Base-by-base conservation (phyloP, 2,113 vertebrate species). In the Ellobius talpinus region DNA sequence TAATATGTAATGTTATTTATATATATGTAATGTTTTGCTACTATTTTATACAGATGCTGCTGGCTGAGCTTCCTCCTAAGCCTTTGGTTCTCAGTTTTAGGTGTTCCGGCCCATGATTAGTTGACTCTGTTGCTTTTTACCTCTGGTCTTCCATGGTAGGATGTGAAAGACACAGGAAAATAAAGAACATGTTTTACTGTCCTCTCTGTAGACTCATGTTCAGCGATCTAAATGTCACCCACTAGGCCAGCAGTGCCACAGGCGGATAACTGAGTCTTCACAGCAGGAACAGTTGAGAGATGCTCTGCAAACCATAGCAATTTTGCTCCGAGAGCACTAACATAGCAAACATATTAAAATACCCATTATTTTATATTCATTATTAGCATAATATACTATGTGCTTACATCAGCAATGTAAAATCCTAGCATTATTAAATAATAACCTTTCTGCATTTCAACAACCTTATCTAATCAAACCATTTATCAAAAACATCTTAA, bases 401-500 rank as follows among this genome's bases (percentile, higher is more conserved):
- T 70, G 24, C 50, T 72, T 86, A 23, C 2, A 87, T 92, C 33
- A 79, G 61, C 61, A 63, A 61, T 39, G 5, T 76, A 86, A 76
- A 68, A 93, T 70, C 61, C 7, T 1, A 89, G 42, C n/a, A 19
- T 52, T 70, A 73, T 73, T 81, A 87, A 94, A 39, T 70, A 90
- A 58, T 77, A 68, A 4, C 1, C 50, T 89, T 91, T 81, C 26
- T 86, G 9, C 36, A 63, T 31, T 63, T 91, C 31, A 86, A 55
- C 29, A 61, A 79, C 72, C 0, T 86, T 77, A 6, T 89, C 47
- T 68, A 91, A 88, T 88, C 65, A 21, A 58, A 58, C 19, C 58
- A 58, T 58, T 89, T 23, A 72, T 33, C 92, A 95, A 93, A 74
- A 61, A 39, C 79, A 63, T 26, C 36, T 61, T 3, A 85, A 78